Percentiles rank a stretch among this genome's conserved stretches.
Conservation (phyloP, 2,797 vertebrate species). For the Apodemus agrarius region DNA sequence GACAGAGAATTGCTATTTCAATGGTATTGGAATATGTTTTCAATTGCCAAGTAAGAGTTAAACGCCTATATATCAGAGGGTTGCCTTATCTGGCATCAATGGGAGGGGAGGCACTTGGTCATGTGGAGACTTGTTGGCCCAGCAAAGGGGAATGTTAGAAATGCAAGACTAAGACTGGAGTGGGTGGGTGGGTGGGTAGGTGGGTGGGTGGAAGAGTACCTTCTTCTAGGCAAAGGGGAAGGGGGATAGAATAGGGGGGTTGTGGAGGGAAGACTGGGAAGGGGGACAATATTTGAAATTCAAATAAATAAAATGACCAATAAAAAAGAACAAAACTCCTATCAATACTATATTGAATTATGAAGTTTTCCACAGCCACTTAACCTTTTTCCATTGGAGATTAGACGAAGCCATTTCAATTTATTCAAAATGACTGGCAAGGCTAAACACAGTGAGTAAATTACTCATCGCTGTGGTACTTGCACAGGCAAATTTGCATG, state of each 20-base stretch:
- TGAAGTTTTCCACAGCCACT: neutral
- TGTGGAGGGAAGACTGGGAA: neutral
- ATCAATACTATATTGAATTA: neutral
- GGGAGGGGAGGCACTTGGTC: neutral
- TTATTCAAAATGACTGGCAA: conserved; percentile 16
- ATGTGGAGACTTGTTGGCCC: neutral
- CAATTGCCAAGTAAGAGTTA: neutral
- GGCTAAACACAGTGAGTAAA: neutral
- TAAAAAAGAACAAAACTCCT: conserved; percentile 23
- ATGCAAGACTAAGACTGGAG: too few species aligned
- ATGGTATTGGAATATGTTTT: neutral
- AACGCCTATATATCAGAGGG: neutral
- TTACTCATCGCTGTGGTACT: neutral
- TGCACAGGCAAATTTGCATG: neutral
- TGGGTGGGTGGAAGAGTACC: too few species aligned
- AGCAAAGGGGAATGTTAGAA: neutral
- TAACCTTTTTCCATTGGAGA: neutral
- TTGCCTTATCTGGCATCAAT: neutral
- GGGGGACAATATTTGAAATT: neutral
- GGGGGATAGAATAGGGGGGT: neutral
- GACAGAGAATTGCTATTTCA: conserved; percentile 3
- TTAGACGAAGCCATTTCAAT: conserved; percentile 54
- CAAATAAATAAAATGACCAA: neutral
- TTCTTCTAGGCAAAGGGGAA: too few species aligned
- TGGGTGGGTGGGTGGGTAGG: too few species aligned